A percentile compares a stretch with the other conserved stretches of the same genome.
These are phyloP conservation scores for Coregonus sp. DNA, from an alignment of 2,797 vertebrate genomes.

Conservation along the genomic window DNA sequence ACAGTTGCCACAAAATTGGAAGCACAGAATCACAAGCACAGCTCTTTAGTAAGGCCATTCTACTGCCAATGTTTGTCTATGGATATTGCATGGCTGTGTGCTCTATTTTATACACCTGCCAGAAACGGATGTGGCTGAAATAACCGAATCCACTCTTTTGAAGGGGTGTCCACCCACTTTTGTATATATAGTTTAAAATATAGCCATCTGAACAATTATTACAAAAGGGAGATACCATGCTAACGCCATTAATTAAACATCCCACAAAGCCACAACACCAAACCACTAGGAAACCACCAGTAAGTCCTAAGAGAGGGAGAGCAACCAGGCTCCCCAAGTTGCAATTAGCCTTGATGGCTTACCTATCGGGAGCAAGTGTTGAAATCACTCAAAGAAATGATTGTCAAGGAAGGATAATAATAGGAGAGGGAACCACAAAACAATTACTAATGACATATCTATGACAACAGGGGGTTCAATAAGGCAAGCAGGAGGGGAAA, in stretches of 20 bases:
- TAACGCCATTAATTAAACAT: slow-evolving; percentile 9
- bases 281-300: slow-evolving; percentile 46
- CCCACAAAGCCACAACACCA: slow-evolving; percentile 19
- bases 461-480: slow-evolving; percentile 61
- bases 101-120: too few species aligned
- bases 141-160: too few species aligned
- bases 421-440: slow-evolving; percentile 68
- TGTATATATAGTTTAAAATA: too few species aligned
- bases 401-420: slow-evolving; percentile 67
- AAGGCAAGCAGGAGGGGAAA: slow-evolving; percentile 60
- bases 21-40: too few species aligned
- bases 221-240: background rate
- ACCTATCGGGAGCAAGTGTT: slow-evolving; percentile 70
- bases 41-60: too few species aligned
- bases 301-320: slow-evolving; percentile 13
- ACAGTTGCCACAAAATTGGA: too few species aligned
- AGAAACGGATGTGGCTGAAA: too few species aligned
- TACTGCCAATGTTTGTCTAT: too few species aligned
- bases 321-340: slow-evolving; percentile 62
- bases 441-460: slow-evolving; percentile 75
- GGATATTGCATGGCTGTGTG: too few species aligned
- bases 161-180: too few species aligned
- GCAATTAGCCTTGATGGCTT: slow-evolving; percentile 76
- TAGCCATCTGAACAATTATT: too few species aligned
- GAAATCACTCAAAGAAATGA: slow-evolving; percentile 66